Evolutionary conservation across 2,113 vertebrate species (phyloP), one percentile per base, ranked within the genome.

Genomic region (Hippocampus guttulatus): DNA sequence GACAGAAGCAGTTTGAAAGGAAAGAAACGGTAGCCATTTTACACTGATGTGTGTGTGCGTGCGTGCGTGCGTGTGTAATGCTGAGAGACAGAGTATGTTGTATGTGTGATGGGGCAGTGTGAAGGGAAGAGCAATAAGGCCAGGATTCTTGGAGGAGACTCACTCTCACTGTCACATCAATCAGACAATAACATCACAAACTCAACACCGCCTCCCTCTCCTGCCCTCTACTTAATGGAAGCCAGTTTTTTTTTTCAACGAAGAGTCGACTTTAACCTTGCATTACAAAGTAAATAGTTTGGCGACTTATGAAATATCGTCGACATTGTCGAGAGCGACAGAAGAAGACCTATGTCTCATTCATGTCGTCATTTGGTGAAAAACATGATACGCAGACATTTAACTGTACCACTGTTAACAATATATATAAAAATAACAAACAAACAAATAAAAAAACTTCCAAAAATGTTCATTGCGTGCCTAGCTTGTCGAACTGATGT

Each of bases 161-260:
- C 84, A 86, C 76, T 82, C 76, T 79, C 69, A 75, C 84, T 88
- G 87, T 90, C 88, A 90, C 86, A 90, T 90, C 43, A 76, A 89
- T 88, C 79, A 83, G 87, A 90, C 87, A 72, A 77, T 63, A 76
- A 64, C 86, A 81, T 82, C 65, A 74, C 77, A 86, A 74, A 82
- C 45, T 25, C 75, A 77, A 61, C 69, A 70, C 75, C 70, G 79
- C 77, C 63, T 66, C 71, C 74, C 77, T 54, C 67, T 68, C 65
- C 69, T 77, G 40, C 11, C 43, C 60, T 78, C 64, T 79, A 67
- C 76, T 71, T 75, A 68, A 25, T 62, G 16, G 33, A 75, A 57
- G 45, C 33, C 74, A 57, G n/a, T 43, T 64, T 71, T 62, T 71
- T 73, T 38, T 54, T 14, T 64, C 47, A 75, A 75, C 15, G 10